Evolutionary conservation across 2,797 vertebrate genomes (phyloP), one percentile per base, ranked within the genome.

Genomic region (Thamnophis elegans): DNA sequence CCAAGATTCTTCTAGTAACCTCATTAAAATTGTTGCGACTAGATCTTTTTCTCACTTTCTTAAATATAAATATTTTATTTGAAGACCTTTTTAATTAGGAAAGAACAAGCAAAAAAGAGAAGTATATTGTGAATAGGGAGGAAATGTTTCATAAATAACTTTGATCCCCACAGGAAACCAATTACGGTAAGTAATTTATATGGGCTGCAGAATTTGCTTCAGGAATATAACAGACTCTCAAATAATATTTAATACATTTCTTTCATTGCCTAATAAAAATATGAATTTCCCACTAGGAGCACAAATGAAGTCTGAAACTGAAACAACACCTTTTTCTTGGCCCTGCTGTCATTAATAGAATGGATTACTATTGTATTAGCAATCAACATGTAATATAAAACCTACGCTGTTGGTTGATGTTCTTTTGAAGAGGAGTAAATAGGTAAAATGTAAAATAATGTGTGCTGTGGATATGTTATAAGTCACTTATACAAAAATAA

Each of bases 201-300:
- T 51, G 22, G 28, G 28, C n/a, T 87, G 54, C 73, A 78, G 42
- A 73, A 87, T 60, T 42, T 58, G 28, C 51, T 87, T 51, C 12
- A 73, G 42, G 12, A 59, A 90, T 59, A 73, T 56, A 47, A 36
- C 62, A 0, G 47, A 54, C 28, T 65, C 68, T 13, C 85, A 5
- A 18, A 36, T n/a, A 28, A 82, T 85, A 78, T 65, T 87, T 62
- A 58, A 94, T 36, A 91, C 58, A 51, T 0, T 4, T 47, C 22
- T 86, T 88, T 68, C 51, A 85, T 93, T 42, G 16, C 20, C 42
- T 90, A 56, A 54, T 93, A 42, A 92, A 91, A 91, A 42, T 20
- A 82, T 56, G 2, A 4, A 73, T 93, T 93, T 93, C 85, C 28
- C 86, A 91, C 56, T 89, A 22, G 2, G 90, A 90, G 51, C 56